Evolutionary conservation across 2,113 vertebrate species (phyloP).

Genomic region (Xyrauchen texanus): DNA sequence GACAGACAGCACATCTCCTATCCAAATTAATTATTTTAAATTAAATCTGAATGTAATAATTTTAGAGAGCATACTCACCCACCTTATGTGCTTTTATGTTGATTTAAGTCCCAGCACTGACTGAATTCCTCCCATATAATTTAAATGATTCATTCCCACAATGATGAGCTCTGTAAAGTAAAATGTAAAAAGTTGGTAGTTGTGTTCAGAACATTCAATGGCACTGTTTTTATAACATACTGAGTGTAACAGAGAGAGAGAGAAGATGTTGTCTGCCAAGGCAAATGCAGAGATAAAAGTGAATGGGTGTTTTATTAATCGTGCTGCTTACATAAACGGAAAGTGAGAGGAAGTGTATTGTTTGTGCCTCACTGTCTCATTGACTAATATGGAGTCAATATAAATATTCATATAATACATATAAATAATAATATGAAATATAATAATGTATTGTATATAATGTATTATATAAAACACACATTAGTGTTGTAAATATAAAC

Average conservation of each 20-base stretch:
- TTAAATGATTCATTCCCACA: not conserved
- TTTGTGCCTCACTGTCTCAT: conserved; percentile 34
- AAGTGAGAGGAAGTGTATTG: conserved; percentile 50
- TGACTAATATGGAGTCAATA: conserved; percentile 4
- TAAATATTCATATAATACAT: too few relatives aligned
- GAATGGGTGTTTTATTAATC: not conserved
- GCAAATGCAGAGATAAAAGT: conserved; percentile 29
- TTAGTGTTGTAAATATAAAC: too few relatives aligned
- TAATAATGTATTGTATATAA: too few relatives aligned
- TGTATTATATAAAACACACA: too few relatives aligned
- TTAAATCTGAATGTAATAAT: not conserved
- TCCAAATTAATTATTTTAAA: conserved; percentile 4
- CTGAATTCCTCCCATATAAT: not conserved
- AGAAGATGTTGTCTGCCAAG: conserved; percentile 35
- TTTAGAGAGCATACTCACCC: not conserved
- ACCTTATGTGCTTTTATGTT: not conserved
- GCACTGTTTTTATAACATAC: conserved; percentile 2
- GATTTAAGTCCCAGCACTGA: not conserved
- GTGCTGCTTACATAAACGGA: conserved; percentile 48
- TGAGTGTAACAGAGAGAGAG: not conserved
- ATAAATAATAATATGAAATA: too few relatives aligned
- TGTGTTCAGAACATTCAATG: not conserved
- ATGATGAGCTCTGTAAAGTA: not conserved
- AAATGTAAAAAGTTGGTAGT: not conserved
- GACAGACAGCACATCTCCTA: not conserved